A percentile compares a stretch with the other conserved stretches of the same genome.
These are phyloP conservation scores for Formica exsecta DNA, from an alignment of 1,140 invertebrate genomes.

Conservation along the genomic window DNA sequence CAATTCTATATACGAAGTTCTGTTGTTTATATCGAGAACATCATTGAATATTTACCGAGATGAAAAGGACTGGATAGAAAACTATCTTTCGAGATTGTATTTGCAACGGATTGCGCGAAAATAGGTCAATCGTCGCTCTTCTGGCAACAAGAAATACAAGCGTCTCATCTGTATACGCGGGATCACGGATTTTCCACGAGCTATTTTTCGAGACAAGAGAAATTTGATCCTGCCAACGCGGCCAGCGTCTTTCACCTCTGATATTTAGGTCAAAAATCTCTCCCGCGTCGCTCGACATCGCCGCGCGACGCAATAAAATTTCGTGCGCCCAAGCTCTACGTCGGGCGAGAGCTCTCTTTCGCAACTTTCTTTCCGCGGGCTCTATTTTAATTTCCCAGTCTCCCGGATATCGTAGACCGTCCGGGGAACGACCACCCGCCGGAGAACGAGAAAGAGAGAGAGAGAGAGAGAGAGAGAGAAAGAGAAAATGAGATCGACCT, in stretches of 20 bases:
- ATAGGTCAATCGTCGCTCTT: slow-evolving; percentile 13
- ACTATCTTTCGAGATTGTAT: neutral
- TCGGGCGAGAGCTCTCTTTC: slow-evolving; percentile 60
- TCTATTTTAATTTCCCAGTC: slow-evolving; percentile 80
- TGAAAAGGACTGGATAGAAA: neutral
- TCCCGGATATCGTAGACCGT: slow-evolving; percentile 63
- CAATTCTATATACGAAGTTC: neutral
- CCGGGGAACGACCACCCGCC: slow-evolving; percentile 75
- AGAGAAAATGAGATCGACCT: neutral
- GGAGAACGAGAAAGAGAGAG: slow-evolving; percentile 49
- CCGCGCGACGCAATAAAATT: slow-evolving; percentile 76
- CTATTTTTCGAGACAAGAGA: slow-evolving; percentile 38
- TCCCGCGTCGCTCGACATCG: slow-evolving; percentile 79
- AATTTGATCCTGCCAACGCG: slow-evolving; percentile 53
- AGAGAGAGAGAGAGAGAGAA: neutral
- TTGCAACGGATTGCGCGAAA: neutral
- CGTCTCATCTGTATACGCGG: neutral
- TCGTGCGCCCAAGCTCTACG: slow-evolving; percentile 71
- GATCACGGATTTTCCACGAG: slow-evolving; percentile 41
- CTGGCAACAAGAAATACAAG: slow-evolving; percentile 35
- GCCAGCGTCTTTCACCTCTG: slow-evolving; percentile 62
- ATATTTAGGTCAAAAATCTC: slow-evolving; percentile 84
- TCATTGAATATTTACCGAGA: neutral
- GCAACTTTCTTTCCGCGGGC: slow-evolving; percentile 75
- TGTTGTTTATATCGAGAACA: neutral